Conservation (phyloP, 2,888 invertebrate genomes). For the Sussaba pulchella region DNA sequence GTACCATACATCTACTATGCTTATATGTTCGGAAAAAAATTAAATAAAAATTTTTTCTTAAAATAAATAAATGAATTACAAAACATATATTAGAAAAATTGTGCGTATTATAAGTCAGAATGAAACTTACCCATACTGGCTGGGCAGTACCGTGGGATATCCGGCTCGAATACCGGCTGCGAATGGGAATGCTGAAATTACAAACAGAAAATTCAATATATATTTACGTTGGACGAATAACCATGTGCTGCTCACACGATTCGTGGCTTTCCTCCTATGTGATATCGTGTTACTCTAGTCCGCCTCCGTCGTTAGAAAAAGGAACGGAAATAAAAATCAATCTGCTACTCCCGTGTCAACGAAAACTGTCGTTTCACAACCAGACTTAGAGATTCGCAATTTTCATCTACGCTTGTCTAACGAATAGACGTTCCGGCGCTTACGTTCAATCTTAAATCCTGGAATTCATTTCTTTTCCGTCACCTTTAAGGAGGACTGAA, state of each 20-base stretch:
- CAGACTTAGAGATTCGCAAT: not conserved
- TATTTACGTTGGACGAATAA: slow-evolving; percentile 18
- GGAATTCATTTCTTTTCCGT: too few relatives aligned
- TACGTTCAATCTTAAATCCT: not conserved
- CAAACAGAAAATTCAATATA: slow-evolving; percentile 67
- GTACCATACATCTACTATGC: slow-evolving; percentile 23
- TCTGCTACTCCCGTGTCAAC: not conserved
- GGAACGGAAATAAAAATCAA: slow-evolving; percentile 3
- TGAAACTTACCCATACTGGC: slow-evolving; percentile 93
- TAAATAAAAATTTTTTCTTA: too few relatives aligned
- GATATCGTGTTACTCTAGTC: too few relatives aligned
- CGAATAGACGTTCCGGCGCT: not conserved
- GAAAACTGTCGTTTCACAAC: not conserved
- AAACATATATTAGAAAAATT: slow-evolving; percentile 27
- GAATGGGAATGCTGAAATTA: slow-evolving; percentile 89
- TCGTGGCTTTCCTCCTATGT: too few relatives aligned
- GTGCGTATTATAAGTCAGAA: slow-evolving; percentile 61
- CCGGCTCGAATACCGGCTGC: slow-evolving; percentile 91
- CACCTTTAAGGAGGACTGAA: too few relatives aligned
- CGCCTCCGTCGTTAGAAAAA: too few relatives aligned
- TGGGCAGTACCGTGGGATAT: slow-evolving; percentile 91
- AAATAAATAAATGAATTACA: slow-evolving; percentile 24
- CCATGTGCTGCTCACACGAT: not conserved
- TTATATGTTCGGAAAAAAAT: slow-evolving; percentile 24
- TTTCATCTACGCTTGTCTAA: not conserved